These are phyloP conservation scores for Oscheius sp. DNA, from an alignment of 2,888 invertebrate genomes.

Conservation along the genomic window DNA sequence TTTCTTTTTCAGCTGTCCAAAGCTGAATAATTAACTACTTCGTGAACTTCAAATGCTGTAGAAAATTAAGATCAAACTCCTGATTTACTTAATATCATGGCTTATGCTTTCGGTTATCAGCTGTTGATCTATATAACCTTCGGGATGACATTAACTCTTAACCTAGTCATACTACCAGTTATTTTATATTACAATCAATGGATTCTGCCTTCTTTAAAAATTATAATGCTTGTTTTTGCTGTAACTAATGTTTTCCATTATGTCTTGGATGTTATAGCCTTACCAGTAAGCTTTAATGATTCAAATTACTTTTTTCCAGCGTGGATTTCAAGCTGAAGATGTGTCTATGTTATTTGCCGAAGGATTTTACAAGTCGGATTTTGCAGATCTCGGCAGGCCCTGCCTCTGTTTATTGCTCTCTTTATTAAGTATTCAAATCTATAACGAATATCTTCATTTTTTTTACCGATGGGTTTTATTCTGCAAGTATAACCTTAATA, in stretches of 20 bases:
- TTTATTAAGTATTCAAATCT: background rate
- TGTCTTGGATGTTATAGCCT: background rate
- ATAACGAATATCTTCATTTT: constrained; percentile 2
- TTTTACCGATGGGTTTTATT: background rate
- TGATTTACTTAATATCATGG: background rate
- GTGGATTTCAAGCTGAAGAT: background rate
- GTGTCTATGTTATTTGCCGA: background rate
- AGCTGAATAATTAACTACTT: too few species aligned
- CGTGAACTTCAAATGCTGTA: too few species aligned
- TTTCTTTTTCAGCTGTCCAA: too few species aligned
- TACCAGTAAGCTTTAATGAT: background rate
- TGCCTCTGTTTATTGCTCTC: background rate
- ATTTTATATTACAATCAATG: background rate
- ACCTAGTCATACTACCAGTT: constrained; percentile 3
- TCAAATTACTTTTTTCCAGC: background rate
- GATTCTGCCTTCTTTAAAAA: background rate
- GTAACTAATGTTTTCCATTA: background rate
- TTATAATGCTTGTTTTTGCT: constrained; percentile 11
- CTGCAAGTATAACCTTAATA: background rate
- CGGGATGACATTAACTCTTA: background rate
- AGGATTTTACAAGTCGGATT: background rate
- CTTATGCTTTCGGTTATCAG: background rate
- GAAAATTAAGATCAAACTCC: too few species aligned
- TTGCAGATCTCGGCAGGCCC: background rate
- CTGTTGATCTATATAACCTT: background rate